Evolutionary conservation across 2,113 vertebrate species (phyloP), one percentile per base, ranked within the genome.

Genomic region (Psilopogon haemacephalus): DNA sequence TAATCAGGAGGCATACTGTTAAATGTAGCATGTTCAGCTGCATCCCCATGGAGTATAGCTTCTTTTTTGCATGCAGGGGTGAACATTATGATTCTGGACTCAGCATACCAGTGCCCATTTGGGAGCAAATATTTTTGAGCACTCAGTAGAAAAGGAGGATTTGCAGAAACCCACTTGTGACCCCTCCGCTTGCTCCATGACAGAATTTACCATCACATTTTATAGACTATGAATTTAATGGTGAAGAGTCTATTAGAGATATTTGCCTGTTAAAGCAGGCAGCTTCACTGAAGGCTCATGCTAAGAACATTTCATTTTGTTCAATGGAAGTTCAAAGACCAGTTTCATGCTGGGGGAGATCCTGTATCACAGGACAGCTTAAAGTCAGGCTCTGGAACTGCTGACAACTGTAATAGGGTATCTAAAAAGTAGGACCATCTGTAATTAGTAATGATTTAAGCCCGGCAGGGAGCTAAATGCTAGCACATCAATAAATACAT

Each of bases 401-500:
- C 84, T 84, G 88, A 84, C 73, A 90, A 55, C 19, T 0, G 0
- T 37, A 91, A 88, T 0, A 60, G n/a, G 52, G 8, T 68, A 84
- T 60, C 69, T 62, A 69, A 77, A 86, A 60, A 65, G 70, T 18
- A 88, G 56, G 65, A 74, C 85, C 83, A 74, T 73, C 40, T 73
- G 70, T 84, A 94, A 90, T 93, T 78, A 84, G 70, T 30, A 90
- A 76, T 79, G 73, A 95, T 92, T 94, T 92, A 92, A 90, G 48
- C 86, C 76, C 65, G 72, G 65, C 32, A 82, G 58, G 70, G 70
- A 93, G 77, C 73, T 94, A 86, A 93, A 86, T 37, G 62, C 54
- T 65, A 86, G 52, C 33, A 80, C 56, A 89, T 74, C 65, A 60
- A 81, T 81, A 91, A 89, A 77, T 75, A 86, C 30, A 75, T 58